Base-by-base conservation (phyloP, 2,113 vertebrate genomes). In the Clinocottus analis region DNA sequence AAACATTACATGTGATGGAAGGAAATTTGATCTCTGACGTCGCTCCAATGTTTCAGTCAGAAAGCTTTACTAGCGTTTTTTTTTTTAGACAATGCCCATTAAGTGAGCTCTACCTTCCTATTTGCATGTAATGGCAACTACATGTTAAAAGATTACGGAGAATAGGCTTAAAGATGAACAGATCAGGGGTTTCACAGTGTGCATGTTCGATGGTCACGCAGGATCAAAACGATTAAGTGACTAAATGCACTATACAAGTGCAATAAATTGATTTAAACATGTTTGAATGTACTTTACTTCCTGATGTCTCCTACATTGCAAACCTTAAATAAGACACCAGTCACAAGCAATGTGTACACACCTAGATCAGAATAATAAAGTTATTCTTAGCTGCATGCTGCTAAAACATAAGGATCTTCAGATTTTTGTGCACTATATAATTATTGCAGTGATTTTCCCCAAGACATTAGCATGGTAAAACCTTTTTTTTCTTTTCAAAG, bases 101-200 rank as follows among this genome's bases (percentile, higher is more conserved):
- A 58, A 79, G 11, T 4, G 23, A 56, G 37, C 39, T 21, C 39
- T 3, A 49, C 3, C 2, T 31, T 58, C 56, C 3, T 35, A 23
- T 29, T 49, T 60, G 23, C 29, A 55, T 67, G 21, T 45, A 60
- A 19, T 43, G 65, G 33, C 8, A 16, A 19, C 43, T 13, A 47
- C 51, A 55, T 62, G 73, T 41, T 4, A 70, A 61, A 3, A n/a
- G 71, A 69, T 72, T 61, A 65, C 45, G 31, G 19, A 65, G 51
- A 79, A 72, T 4, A 60, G 51, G 17, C 25, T 80, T 77, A 74
- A 58, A 73, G 72, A 29, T 72, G 60, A 76, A 72, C 9, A 53
- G 61, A 61, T 64, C 72, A 66, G 51, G 2, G 19, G 25, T 19
- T 31, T 63, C 64, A 35, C 19, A 64, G 41, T 0, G 17, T 49